Evolutionary conservation across 2,797 vertebrate species (phyloP).

Genomic region (Sebastes ruberrimus): DNA sequence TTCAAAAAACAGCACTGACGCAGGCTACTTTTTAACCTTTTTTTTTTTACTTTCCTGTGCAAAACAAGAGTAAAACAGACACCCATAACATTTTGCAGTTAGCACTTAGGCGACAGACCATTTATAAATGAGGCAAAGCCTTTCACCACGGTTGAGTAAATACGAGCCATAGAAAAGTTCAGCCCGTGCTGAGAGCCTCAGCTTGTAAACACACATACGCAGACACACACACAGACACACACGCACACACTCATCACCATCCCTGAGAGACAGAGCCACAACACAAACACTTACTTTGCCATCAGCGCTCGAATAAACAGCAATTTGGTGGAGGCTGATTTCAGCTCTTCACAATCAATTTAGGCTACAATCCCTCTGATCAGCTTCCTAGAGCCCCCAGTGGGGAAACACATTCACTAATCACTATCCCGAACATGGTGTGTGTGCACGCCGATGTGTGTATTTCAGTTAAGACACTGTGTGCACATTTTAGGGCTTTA

Average conservation of each 20-base stretch:
- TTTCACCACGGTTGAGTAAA: constrained; percentile 57
- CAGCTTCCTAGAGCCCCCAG: constrained; percentile 37
- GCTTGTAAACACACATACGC: constrained; percentile 32
- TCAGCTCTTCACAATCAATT: constrained; percentile 62
- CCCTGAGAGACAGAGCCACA: constrained; percentile 41
- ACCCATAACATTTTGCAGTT: constrained; percentile 42
- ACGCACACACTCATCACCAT: background rate
- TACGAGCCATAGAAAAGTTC: constrained; percentile 56
- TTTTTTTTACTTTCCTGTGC: constrained; percentile 10
- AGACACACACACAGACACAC: background rate
- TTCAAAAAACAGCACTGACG: constrained; percentile 45
- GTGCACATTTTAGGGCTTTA: constrained; percentile 23
- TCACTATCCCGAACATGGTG: constrained; percentile 33
- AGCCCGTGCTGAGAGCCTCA: constrained; percentile 22
- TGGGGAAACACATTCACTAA: constrained; percentile 31
- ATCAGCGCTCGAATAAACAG: constrained; percentile 49
- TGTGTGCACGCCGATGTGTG: background rate
- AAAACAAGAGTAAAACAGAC: constrained; percentile 47
- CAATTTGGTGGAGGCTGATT: constrained; percentile 55
- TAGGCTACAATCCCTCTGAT: constrained; percentile 48
- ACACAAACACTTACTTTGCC: constrained; percentile 44
- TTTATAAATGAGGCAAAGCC: constrained; percentile 56
- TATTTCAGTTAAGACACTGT: constrained; percentile 7
- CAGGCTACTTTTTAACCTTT: constrained; percentile 38
- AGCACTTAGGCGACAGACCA: constrained; percentile 44